Conservation (phyloP, 2,797 vertebrate species). For the Zenarchopterus dispar region DNA sequence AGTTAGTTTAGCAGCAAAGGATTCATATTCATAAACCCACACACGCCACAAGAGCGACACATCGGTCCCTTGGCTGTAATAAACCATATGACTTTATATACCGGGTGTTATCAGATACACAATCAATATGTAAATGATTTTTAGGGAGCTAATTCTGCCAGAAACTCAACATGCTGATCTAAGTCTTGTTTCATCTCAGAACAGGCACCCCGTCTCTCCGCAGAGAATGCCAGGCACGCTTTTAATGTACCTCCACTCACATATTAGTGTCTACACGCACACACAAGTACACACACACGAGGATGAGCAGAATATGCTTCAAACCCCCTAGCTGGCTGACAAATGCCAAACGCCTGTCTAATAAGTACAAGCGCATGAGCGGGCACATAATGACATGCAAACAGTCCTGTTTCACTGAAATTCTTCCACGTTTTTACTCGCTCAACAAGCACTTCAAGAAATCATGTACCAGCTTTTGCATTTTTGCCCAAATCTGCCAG, state of each 20-base stretch:
- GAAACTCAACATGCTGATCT: constrained; percentile 71
- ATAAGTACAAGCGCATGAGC: constrained; percentile 59
- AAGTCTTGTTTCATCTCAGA: constrained; percentile 66
- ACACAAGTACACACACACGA: constrained; percentile 16
- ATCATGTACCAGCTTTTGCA: constrained; percentile 5
- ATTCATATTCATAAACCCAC: constrained; percentile 44
- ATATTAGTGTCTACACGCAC: constrained; percentile 25
- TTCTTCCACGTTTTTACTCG: constrained; percentile 37
- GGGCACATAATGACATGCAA: constrained; percentile 41
- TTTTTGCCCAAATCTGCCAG: constrained; percentile 13
- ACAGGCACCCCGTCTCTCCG: constrained; percentile 37
- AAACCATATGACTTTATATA: constrained; percentile 39
- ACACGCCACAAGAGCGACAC: constrained; percentile 34
- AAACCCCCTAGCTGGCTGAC: constrained; percentile 47
- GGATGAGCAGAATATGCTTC: constrained; percentile 42
- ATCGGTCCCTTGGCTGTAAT: constrained; percentile 37
- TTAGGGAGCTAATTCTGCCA: constrained; percentile 51
- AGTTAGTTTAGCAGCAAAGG: constrained; percentile 45
- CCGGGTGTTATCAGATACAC: constrained; percentile 50
- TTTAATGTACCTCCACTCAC: constrained; percentile 63
- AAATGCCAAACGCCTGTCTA: constrained; percentile 62
- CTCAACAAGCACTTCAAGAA: constrained; percentile 21
- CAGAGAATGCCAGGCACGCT: constrained; percentile 62
- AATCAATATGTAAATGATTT: constrained; percentile 61
- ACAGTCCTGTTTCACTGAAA: constrained; percentile 43